A percentile compares a stretch with the other conserved stretches of the same genome.
These are phyloP conservation scores for Punctoribates punctum DNA, from an alignment of 2,888 invertebrate genomes.

Conservation along the genomic window DNA sequence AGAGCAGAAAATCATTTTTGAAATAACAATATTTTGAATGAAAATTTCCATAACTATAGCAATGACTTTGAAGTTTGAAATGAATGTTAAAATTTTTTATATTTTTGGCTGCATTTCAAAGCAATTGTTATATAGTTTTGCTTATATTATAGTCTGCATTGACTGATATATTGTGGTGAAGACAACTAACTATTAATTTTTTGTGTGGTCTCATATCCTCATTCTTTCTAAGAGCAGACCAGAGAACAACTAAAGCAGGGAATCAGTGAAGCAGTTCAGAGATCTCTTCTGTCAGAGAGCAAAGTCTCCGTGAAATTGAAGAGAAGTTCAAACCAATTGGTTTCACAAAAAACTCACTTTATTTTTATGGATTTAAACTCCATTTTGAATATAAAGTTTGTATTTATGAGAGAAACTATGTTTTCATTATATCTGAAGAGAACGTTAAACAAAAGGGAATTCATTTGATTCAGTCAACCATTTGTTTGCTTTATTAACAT, in stretches of 20 bases:
- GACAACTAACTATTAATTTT: constrained; percentile 31
- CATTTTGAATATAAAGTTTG: constrained; percentile 13
- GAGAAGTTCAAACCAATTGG: constrained; percentile 21
- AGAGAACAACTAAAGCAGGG: constrained; percentile 11
- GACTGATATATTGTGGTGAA: constrained; percentile 27
- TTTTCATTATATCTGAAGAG: not conserved
- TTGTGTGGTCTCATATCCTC: constrained; percentile 12
- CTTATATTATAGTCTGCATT: not conserved
- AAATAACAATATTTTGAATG: constrained; percentile 15
- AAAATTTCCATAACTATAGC: constrained; percentile 27
- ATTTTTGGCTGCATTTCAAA: constrained; percentile 21
- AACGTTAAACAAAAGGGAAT: not conserved
- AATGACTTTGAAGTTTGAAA: not conserved
- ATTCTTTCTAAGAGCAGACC: not conserved
- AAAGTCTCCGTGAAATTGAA: constrained; percentile 32
- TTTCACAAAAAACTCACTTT: constrained; percentile 16
- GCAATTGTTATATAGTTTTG: constrained; percentile 24
- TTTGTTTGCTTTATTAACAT: constrained; percentile 19
- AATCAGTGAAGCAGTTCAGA: constrained; percentile 15
- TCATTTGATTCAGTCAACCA: constrained; percentile 22
- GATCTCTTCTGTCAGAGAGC: constrained; percentile 22
- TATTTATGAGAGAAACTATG: not conserved
- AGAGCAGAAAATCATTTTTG: constrained; percentile 10
- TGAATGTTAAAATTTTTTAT: not conserved
- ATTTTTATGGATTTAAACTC: constrained; percentile 34